Evolutionary conservation across 2,797 vertebrate genomes (phyloP).

Genomic region (Rhinoraja longicauda): DNA sequence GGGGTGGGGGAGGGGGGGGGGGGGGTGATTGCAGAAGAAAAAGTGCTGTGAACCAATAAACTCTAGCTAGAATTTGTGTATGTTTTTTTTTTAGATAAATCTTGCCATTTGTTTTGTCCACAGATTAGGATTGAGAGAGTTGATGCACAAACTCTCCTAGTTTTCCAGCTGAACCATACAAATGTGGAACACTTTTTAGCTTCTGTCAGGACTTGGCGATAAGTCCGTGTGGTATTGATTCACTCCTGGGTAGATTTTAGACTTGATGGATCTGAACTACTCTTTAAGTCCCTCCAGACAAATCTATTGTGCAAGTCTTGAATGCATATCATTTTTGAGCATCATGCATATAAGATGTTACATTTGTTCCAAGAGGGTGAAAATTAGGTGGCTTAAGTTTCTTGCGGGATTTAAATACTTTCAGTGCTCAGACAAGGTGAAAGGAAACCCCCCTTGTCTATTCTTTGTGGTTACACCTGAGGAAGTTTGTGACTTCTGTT

Average conservation of each 20-base stretch:
- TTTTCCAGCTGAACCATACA: background rate
- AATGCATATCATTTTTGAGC: constrained; percentile 10
- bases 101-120: background rate
- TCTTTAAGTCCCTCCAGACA: background rate
- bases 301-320: background rate
- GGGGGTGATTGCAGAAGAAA: background rate
- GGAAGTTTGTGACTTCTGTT: background rate
- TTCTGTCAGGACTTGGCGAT: background rate
- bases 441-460: background rate
- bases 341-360: background rate
- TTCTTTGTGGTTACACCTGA: background rate
- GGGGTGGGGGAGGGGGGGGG: too few relatives aligned
- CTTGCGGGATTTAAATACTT: background rate
- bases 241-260: background rate
- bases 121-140: background rate
- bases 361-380: background rate
- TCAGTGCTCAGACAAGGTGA: background rate
- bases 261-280: background rate
- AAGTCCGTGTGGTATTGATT: background rate
- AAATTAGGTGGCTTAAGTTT: background rate
- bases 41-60: constrained; percentile 19
- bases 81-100: background rate
- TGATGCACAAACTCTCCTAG: background rate
- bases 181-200: background rate
- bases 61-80: background rate